These are phyloP conservation scores for Orientallactaga bullata DNA, from an alignment of 2,113 vertebrate species.

Conservation along the genomic window DNA sequence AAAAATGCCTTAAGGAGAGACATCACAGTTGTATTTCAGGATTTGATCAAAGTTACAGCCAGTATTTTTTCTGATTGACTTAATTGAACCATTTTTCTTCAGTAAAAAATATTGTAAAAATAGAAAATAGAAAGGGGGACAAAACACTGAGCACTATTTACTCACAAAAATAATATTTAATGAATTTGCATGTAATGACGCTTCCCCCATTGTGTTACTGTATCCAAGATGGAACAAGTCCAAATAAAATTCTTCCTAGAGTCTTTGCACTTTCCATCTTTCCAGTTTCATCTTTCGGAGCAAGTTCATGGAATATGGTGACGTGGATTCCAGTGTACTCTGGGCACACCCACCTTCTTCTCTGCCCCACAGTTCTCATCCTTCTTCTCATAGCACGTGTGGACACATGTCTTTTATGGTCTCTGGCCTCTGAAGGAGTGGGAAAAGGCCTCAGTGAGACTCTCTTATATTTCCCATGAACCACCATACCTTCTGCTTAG, in stretches of 20 bases:
- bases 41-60: not conserved
- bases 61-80: not conserved
- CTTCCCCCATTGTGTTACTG: not conserved
- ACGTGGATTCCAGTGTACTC: fast-evolving
- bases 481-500: fast-evolving
- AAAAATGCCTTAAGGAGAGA: slow-evolving; percentile 1
- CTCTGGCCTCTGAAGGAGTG: not conserved
- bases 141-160: not conserved
- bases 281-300: not conserved
- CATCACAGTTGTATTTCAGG: not conserved
- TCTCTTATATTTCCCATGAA: fast-evolving
- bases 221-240: not conserved
- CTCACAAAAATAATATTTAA: slow-evolving; percentile 11
- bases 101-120: slow-evolving; percentile 47
- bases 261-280: not conserved
- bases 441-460: fast-evolving
- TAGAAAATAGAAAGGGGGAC: not conserved
- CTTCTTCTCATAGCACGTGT: too few species aligned
- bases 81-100: not conserved
- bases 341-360: not conserved
- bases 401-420: not conserved
- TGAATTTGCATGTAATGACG: not conserved
- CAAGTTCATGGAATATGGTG: not conserved
- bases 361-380: not conserved
- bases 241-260: not conserved